Base-by-base conservation (phyloP, 2,888 invertebrate species). In the Coelopa pilipes region DNA sequence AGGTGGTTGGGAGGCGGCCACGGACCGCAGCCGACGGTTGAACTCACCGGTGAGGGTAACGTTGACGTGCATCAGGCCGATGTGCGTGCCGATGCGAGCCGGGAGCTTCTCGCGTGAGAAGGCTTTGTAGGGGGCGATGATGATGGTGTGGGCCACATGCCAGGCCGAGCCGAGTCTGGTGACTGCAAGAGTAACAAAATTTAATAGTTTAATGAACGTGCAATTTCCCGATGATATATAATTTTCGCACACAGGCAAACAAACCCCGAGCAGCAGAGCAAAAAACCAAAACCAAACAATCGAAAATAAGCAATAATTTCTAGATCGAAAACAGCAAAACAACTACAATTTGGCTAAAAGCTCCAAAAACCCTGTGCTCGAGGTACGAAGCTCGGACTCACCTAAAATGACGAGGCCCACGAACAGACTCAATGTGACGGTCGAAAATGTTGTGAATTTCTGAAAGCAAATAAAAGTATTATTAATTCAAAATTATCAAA, bases 21-120 rank as follows among this genome's bases (percentile, higher is more conserved):
- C 34, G 7, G 34, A 34, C 7, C 4, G 2, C 34, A 34, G 19
- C 49, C 7, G 7, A 4, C 34, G 34, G 2, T 34, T 34, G 15
- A 46, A 76, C 88, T 90, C 90, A 97, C 97, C 95, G 89, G 91
- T 92, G 80, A 98, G 92, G 71, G 98, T 98, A 82, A 99, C 95
- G 89, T 99, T 99, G 88, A 98, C 95, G 88, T 96, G 96, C 84
- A 93, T 94, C 76, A 99, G 90, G 73, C 98, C 98, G 80, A 99
- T 94, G 87, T 94, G 94, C 75, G 98, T 94, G 53, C 97, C 97
- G 79, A 99, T 91, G 88, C 94, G 92, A 81, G 96, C 98, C 82
- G 92, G 91, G 78, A 98, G 90, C 84, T 94, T 93, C 87, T 97
- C 96, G 79, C 92, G 90, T 79, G 96, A 96, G 89, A 96, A 97